Conservation (phyloP, 2,797 vertebrate species). For the Erethizon dorsatum region DNA sequence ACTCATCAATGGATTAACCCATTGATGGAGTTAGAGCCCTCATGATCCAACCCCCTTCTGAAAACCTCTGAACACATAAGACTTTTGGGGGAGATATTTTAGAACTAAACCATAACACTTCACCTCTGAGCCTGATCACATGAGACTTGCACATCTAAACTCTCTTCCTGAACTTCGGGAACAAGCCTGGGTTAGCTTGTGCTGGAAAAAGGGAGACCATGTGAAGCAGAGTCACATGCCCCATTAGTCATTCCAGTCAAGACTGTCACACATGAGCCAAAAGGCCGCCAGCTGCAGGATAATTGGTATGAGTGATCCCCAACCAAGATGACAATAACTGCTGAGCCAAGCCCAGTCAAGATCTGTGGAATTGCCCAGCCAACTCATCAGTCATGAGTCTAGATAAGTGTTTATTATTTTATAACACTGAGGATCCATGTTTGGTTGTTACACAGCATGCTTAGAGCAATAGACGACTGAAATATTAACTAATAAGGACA, state of each 20-base stretch:
- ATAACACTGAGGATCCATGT: not conserved
- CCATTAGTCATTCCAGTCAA: not conserved
- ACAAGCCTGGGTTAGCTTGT: not conserved
- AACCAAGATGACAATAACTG: not conserved
- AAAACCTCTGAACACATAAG: not conserved
- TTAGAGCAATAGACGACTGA: not conserved
- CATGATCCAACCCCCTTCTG: not conserved
- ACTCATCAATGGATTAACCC: not conserved
- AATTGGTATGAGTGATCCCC: not conserved
- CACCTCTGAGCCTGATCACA: not conserved
- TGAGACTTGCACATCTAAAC: not conserved
- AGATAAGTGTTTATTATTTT: constrained; percentile 11
- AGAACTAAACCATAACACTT: not conserved
- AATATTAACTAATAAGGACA: not conserved
- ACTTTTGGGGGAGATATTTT: not conserved
- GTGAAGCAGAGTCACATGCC: not conserved
- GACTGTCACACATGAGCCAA: not conserved
- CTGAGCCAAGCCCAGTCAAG: not conserved
- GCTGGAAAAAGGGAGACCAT: not conserved
- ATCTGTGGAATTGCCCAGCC: not conserved
- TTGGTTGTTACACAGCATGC: not conserved
- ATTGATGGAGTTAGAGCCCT: not conserved
- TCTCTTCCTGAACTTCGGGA: not conserved
- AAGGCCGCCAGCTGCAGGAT: constrained; percentile 7
- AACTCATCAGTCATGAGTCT: not conserved